A percentile compares a stretch with the other conserved stretches of the same genome.
phyloP scores from a whole-genome alignment of 2,797 vertebrate species.

The Potorous gilbertii region DNA sequence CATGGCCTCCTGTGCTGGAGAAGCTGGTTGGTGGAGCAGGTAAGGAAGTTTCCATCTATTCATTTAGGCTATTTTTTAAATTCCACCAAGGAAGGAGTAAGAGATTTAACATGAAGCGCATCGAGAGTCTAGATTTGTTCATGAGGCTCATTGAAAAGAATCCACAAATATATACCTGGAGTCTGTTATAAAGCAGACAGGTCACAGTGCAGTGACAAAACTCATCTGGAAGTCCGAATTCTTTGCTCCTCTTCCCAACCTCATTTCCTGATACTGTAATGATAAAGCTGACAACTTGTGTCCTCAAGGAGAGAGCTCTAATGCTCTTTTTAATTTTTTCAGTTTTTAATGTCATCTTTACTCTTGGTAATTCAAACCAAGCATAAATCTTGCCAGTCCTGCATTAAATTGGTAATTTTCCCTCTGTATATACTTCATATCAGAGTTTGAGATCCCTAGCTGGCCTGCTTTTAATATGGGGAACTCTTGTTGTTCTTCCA shows the following conservation, averaged over 20 bases:
- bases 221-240: neutral
- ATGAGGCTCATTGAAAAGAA: neutral
- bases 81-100: constrained; percentile 4
- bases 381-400: neutral
- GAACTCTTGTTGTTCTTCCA: no score
- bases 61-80: constrained; percentile 34
- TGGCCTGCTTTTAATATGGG: no score
- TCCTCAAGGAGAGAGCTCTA: neutral
- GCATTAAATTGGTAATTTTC: neutral
- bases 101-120: neutral
- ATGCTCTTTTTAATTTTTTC: constrained; percentile 15
- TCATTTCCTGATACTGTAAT: neutral
- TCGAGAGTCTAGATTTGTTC: constrained; percentile 11
- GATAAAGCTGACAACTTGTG: neutral
- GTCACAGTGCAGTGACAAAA: neutral
- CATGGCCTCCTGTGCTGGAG: constrained; percentile 94
- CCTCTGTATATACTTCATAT: neutral
- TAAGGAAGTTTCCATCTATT: constrained; percentile 79
- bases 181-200: neutral
- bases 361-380: neutral
- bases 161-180: neutral
- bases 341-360: constrained; percentile 46
- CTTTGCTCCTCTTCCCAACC: neutral
- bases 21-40: constrained; percentile 96
- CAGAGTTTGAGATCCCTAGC: neutral